Evolutionary conservation across 2,113 vertebrate species (phyloP).

Genomic region (Potamarius usumacintae): DNA sequence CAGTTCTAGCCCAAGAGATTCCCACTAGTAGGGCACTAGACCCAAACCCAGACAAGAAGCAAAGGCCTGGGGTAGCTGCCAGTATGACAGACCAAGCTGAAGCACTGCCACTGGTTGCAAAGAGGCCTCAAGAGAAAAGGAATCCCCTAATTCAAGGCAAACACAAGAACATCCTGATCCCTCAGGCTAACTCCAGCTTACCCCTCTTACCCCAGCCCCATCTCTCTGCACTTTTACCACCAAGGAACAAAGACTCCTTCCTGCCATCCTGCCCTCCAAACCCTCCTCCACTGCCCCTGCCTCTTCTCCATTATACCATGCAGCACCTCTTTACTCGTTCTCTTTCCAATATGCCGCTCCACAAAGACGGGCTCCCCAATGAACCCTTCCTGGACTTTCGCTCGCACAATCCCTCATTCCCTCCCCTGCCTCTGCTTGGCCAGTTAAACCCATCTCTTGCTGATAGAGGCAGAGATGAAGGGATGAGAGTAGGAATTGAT

Average conservation of each 20-base stretch:
- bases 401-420: slow-evolving; percentile 66
- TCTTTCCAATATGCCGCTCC: slow-evolving; percentile 65
- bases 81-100: slow-evolving; percentile 53
- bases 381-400: slow-evolving; percentile 74
- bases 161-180: slow-evolving; percentile 52
- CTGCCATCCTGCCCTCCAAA: slow-evolving; percentile 57
- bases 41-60: slow-evolving; percentile 57
- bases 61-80: slow-evolving; percentile 48
- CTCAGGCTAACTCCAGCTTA: slow-evolving; percentile 62
- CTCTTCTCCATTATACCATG: slow-evolving; percentile 78
- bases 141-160: slow-evolving; percentile 58
- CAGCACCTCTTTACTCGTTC: slow-evolving; percentile 78
- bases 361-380: slow-evolving; percentile 68
- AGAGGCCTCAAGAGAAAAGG: slow-evolving; percentile 64
- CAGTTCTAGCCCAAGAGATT: slow-evolving; percentile 57
- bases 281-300: slow-evolving; percentile 62
- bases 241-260: slow-evolving; percentile 63
- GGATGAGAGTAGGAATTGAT: slow-evolving; percentile 69
- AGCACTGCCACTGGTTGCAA: slow-evolving; percentile 58
- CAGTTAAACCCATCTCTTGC: slow-evolving; percentile 66
- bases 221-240: slow-evolving; percentile 55
- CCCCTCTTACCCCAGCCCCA: slow-evolving; percentile 59
- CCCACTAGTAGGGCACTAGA: slow-evolving; percentile 57
- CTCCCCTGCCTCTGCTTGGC: slow-evolving; percentile 66
- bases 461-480: slow-evolving; percentile 68